Percentiles rank a stretch among this genome's conserved stretches.
phyloP scores from a whole-genome alignment of 1,140 invertebrate species.

The Rhyzopertha dominica region DNA sequence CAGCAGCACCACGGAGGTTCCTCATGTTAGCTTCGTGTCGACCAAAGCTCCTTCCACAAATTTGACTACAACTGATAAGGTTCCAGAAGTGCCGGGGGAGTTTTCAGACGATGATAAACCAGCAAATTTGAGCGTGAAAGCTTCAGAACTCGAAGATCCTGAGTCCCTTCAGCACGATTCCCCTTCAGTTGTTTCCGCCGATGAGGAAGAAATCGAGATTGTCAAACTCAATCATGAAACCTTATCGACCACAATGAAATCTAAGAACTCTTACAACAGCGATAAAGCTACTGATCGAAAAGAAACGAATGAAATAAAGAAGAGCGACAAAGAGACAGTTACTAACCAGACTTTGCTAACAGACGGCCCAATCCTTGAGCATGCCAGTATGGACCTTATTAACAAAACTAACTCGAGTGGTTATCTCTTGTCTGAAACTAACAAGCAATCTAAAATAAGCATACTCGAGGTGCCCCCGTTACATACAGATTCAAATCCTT shows the following conservation, averaged over 20 bases:
- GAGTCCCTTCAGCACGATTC: constrained; percentile 48
- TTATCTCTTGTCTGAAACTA: constrained; percentile 12
- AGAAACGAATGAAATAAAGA: too few species aligned
- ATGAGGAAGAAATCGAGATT: constrained; percentile 48
- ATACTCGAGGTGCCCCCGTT: constrained; percentile 34
- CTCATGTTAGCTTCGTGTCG: too few species aligned
- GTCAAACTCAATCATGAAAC: constrained; percentile 44
- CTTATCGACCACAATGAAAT: constrained; percentile 43
- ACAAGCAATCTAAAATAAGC: constrained; percentile 29
- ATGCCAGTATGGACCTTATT: too few species aligned
- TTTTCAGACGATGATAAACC: constrained; percentile 11
- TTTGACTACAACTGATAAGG: too few species aligned
- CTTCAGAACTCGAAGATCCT: constrained; percentile 44
- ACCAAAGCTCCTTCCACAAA: too few species aligned
- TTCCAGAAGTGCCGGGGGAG: constrained; percentile 21
- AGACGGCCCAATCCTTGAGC: too few species aligned
- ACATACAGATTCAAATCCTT: constrained; percentile 13
- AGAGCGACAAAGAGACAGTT: too few species aligned
- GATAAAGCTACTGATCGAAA: constrained; percentile 18
- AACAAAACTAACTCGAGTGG: constrained; percentile 9
- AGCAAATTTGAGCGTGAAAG: constrained; percentile 24
- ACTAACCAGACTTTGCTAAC: too few species aligned
- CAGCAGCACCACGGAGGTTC: too few species aligned
- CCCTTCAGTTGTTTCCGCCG: constrained; percentile 41
- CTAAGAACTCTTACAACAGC: constrained; percentile 41